A percentile compares a stretch with the other conserved stretches of the same genome.
Conservation (phyloP, 2,113 vertebrate species). For the Lepus europaeus region DNA sequence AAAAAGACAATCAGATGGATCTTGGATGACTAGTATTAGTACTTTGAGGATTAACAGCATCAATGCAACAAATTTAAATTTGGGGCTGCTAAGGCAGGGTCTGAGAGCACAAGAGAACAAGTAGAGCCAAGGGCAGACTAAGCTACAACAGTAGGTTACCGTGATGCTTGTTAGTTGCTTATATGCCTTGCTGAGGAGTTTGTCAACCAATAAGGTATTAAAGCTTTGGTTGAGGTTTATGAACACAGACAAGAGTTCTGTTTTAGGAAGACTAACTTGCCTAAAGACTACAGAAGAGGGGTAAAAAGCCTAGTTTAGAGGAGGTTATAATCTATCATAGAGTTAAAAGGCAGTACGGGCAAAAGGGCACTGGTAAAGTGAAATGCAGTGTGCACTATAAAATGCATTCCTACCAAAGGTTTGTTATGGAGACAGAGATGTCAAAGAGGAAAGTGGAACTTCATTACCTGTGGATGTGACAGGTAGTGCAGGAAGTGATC, state of each 20-base stretch:
- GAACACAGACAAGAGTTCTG: not conserved
- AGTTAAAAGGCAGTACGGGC: not conserved
- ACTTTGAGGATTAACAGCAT: not conserved
- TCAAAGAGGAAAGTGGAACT: not conserved
- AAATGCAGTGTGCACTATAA: not conserved
- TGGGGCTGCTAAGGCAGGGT: not conserved
- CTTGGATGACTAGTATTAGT: not conserved
- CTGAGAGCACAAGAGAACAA: not conserved
- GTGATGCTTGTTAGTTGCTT: not conserved
- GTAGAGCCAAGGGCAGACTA: not conserved
- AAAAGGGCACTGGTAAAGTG: not conserved
- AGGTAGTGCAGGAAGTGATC: not conserved
- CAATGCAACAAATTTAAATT: not conserved
- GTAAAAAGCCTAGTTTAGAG: not conserved
- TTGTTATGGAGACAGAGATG: not conserved
- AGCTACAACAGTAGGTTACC: not conserved
- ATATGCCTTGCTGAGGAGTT: not conserved
- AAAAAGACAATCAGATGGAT: not conserved
- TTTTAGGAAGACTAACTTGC: slow-evolving; percentile 21
- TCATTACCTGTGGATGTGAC: not conserved
- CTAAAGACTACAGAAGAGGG: not conserved
- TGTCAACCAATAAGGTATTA: not conserved
- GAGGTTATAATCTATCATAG: not conserved
- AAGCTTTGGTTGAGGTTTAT: not conserved
- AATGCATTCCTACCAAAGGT: not conserved